Percentiles rank a stretch among this genome's conserved stretches.
phyloP scores from a whole-genome alignment of 2,888 invertebrate species.

The Mylabris sibirica region DNA sequence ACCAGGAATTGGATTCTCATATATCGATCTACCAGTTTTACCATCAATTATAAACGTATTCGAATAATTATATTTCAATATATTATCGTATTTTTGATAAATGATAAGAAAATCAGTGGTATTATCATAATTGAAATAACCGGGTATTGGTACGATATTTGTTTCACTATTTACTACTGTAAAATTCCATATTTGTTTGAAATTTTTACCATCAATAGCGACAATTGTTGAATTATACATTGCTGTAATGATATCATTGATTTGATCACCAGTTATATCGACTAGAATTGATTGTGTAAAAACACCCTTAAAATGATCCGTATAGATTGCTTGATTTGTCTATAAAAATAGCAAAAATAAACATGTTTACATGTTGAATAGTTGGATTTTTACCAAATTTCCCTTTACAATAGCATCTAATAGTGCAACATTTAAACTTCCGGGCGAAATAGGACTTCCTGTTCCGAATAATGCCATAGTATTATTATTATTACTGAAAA shows the following conservation, averaged over 20 bases:
- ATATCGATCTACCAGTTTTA: slow-evolving; percentile 67
- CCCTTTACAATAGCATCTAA: slow-evolving; percentile 65
- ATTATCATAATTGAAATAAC: slow-evolving; percentile 79
- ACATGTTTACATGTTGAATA: neutral
- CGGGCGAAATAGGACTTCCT: slow-evolving; percentile 75
- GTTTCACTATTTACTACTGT: slow-evolving; percentile 73
- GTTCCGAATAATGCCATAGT: slow-evolving; percentile 74
- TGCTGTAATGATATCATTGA: slow-evolving; percentile 76
- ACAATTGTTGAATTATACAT: slow-evolving; percentile 76
- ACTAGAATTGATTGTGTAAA: slow-evolving; percentile 72
- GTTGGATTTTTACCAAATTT: slow-evolving; percentile 56
- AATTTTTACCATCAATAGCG: slow-evolving; percentile 75
- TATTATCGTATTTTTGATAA: slow-evolving; percentile 59
- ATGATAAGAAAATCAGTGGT: slow-evolving; percentile 81
- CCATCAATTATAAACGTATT: slow-evolving; percentile 70
- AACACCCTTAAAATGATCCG: slow-evolving; percentile 70
- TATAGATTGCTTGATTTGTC: slow-evolving; percentile 59
- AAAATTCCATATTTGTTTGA: slow-evolving; percentile 76
- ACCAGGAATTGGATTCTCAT: slow-evolving; percentile 67
- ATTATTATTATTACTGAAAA: slow-evolving; percentile 68
- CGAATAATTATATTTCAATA: slow-evolving; percentile 66
- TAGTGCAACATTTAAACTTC: slow-evolving; percentile 73
- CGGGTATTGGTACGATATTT: slow-evolving; percentile 79
- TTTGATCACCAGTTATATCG: slow-evolving; percentile 75
- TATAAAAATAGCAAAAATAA: slow-evolving; percentile 27